phyloP scores from a whole-genome alignment of 2,113 vertebrate species.

The Alethe castanea region DNA sequence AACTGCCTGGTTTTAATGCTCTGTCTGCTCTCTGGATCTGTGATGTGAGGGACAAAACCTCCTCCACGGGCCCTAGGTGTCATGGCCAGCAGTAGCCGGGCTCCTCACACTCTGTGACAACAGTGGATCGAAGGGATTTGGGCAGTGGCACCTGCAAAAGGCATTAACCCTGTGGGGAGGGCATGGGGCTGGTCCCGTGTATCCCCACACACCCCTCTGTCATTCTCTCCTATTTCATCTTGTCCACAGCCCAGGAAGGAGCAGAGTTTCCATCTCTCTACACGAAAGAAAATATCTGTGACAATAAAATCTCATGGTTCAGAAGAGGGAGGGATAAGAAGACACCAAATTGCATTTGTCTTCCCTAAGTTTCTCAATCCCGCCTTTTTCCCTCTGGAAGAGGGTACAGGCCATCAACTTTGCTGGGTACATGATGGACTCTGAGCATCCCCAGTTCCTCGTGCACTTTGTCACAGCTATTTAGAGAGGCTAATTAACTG shows the following conservation, averaged over 20 bases:
- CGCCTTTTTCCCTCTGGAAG: background rate
- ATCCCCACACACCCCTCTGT: background rate
- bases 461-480: background rate
- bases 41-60: background rate
- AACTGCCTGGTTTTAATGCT: background rate
- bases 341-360: background rate
- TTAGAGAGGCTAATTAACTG: background rate
- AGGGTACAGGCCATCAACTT: fast-evolving
- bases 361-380: background rate
- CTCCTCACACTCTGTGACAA: fast-evolving
- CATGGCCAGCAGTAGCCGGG: fast-evolving
- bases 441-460: background rate
- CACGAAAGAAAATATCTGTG: background rate
- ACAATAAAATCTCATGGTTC: background rate
- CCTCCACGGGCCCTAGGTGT: fast-evolving
- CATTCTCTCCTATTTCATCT: background rate
- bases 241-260: background rate
- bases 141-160: conserved; percentile 34
- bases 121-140: fast-evolving
- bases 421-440: fast-evolving
- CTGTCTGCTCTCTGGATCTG: background rate
- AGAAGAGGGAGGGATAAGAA: background rate
- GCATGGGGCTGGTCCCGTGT: background rate
- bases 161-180: background rate
- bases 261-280: conserved; percentile 15